These are phyloP conservation scores for Oreocharis arfaki DNA, from an alignment of 2,113 vertebrate genomes.

Conservation along the genomic window DNA sequence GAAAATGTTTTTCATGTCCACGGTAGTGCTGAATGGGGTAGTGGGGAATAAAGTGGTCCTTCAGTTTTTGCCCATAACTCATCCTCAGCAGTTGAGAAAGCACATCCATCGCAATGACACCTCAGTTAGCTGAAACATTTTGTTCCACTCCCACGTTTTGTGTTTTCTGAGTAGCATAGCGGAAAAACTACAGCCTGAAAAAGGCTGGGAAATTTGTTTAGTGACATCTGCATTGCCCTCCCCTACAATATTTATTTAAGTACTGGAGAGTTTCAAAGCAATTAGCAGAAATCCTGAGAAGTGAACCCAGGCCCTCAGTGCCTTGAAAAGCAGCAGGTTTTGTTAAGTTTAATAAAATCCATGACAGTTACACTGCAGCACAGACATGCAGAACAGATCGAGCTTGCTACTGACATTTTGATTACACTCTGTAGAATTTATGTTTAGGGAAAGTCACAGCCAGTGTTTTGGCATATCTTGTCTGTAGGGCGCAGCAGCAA, in stretches of 20 bases:
- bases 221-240: not conserved
- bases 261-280: not conserved
- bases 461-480: constrained; percentile 19
- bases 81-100: not conserved
- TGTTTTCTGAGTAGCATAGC: not conserved
- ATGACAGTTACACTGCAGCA: not conserved
- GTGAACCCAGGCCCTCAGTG: not conserved
- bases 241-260: not conserved
- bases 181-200: not conserved
- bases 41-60: not conserved
- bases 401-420: not conserved
- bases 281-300: not conserved
- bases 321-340: not conserved
- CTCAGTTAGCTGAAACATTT: not conserved
- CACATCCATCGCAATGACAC: not conserved
- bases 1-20: not conserved
- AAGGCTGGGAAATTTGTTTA: not conserved
- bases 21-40: not conserved
- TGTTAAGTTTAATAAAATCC: not conserved
- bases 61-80: not conserved
- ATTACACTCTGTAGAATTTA: constrained; percentile 43
- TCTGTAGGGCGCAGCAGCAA: not conserved
- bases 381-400: not conserved
- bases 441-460: not conserved
- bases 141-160: not conserved